Evolutionary conservation across 2,888 invertebrate genomes (phyloP), one percentile per base, ranked within the genome.

Genomic region (Drosophila barbarae): DNA sequence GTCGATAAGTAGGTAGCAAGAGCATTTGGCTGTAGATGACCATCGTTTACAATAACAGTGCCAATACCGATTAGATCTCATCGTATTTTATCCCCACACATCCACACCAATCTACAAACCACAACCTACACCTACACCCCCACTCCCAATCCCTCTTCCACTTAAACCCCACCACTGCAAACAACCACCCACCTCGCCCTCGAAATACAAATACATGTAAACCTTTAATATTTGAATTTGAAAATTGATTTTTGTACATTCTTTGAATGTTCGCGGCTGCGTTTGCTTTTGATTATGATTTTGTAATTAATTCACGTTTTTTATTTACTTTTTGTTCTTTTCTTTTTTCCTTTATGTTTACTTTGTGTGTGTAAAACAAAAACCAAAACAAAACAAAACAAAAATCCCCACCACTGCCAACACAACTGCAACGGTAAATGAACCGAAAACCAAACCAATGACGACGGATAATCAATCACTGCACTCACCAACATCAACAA

Each of bases 331-430:
- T 74, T 77, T 67, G 77, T 72, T 76, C 38, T 69, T 77, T 77
- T 72, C 68, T 77, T 71, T 73, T 77, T 81, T 70, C 81, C 81
- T 80, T 73, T 84, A 69, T 77, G 74, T 77, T 80, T 68, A 53
- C 50, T 71, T 59, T 72, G 70, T 84, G 74, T 75, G 69, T 69
- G 71, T 78, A 68, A 71, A 80, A 69, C 61, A 72, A 71, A 69
- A 53, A 57, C 44, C 53, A 39, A 67, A 67, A 18, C 36, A 38
- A 56, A 66, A 28, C 36, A 38, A 56, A 66, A 53, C 57, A 53
- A 68, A 51, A 59, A 50, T 60, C 38, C 55, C 58, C 68, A 46
- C 44, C 46, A 58, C 58, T 61, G 38, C 44, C 54, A 53, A 66
- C 64, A 67, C 41, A 54, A 60, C 53, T 59, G 60, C 69, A 68